These are phyloP conservation scores for Bombyx mori DNA, from an alignment of 1,140 invertebrate species.

Conservation along the genomic window DNA sequence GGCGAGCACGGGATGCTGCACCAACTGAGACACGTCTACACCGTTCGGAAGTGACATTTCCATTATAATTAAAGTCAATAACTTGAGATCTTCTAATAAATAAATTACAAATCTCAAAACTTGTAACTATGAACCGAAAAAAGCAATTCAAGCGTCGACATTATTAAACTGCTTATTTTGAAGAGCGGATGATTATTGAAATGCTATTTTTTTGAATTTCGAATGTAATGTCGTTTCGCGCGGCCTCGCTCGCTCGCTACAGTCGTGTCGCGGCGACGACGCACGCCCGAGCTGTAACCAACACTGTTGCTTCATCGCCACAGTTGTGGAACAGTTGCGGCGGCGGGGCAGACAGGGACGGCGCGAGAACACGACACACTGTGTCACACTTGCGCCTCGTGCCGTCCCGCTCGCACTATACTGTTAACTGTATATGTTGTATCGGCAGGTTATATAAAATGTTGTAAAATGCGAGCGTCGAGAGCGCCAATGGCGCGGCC, in stretches of 20 bases:
- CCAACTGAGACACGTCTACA: constrained; percentile 85
- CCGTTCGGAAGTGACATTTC: constrained; percentile 84
- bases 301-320: constrained; percentile 52
- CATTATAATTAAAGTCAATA: constrained; percentile 16
- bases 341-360: constrained; percentile 32
- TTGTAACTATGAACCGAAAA: too few relatives aligned
- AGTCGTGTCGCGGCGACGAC: constrained; percentile 21
- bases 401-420: constrained; percentile 41
- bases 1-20: constrained; percentile 88
- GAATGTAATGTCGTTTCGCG: not conserved
- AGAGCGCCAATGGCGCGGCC: constrained; percentile 30
- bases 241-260: constrained; percentile 23
- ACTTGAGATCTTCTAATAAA: not conserved
- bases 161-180: too few relatives aligned
- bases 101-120: too few relatives aligned
- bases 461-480: constrained; percentile 46
- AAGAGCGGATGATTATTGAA: not conserved
- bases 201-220: constrained; percentile 3
- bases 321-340: constrained; percentile 44
- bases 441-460: constrained; percentile 69
- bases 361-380: constrained; percentile 54
- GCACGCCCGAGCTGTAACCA: constrained; percentile 31
- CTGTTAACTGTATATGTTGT: constrained; percentile 66
- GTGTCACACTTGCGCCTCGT: constrained; percentile 34
- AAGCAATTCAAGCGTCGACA: too few relatives aligned